Evolutionary conservation across 2,113 vertebrate genomes (phyloP).

Genomic region (Colius striatus): DNA sequence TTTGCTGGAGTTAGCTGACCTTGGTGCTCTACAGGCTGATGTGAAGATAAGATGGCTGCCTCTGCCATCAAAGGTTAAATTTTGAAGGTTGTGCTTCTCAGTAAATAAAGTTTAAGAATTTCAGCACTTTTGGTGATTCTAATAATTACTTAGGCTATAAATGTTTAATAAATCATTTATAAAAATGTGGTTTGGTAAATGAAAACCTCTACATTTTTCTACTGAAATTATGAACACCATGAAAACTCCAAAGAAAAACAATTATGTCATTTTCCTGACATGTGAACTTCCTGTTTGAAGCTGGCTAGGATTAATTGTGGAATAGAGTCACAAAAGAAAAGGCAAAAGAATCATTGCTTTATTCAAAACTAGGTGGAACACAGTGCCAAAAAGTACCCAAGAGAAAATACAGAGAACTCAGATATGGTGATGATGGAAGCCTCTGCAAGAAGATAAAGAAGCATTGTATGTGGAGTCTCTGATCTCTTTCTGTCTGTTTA

Average conservation of each 20-base stretch:
- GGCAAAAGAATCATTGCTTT: conserved; percentile 5
- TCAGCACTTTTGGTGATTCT: background rate
- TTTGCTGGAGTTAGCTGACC: background rate
- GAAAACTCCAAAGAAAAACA: conserved; percentile 57
- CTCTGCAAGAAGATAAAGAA: conserved; percentile 1
- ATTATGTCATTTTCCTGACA: conserved; percentile 62
- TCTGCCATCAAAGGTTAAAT: background rate
- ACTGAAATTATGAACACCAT: background rate
- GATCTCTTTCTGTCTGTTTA: background rate
- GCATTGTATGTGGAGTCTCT: background rate
- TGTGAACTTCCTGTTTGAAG: conserved; percentile 31
- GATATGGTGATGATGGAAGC: background rate
- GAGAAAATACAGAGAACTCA: conserved; percentile 38
- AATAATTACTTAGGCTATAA: background rate
- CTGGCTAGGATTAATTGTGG: conserved; percentile 39
- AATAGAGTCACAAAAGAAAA: conserved; percentile 28
- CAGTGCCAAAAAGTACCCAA: background rate
- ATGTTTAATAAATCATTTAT: background rate
- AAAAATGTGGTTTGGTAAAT: background rate
- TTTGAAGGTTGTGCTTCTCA: background rate
- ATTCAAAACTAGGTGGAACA: background rate
- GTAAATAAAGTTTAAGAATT: background rate
- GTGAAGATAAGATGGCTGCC: background rate
- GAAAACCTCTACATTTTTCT: background rate
- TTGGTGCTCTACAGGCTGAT: background rate